Base-by-base conservation (phyloP, 2,797 vertebrate genomes). In the Microcaecilia unicolor region DNA sequence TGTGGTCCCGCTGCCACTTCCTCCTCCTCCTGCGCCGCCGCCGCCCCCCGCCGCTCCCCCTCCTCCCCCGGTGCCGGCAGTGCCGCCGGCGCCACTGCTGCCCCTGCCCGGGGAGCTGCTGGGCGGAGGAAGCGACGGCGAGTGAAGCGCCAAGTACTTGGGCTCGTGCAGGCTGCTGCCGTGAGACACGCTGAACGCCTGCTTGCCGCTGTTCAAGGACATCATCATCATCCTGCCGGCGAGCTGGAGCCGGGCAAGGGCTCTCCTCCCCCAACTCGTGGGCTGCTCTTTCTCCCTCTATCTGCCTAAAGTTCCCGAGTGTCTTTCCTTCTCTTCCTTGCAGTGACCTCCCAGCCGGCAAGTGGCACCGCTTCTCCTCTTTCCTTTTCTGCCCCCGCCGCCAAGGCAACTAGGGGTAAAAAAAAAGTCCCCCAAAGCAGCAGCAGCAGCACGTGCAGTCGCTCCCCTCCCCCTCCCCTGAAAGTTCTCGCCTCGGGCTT, bases 131-230 rank as follows among this genome's bases (percentile, higher is more conserved):
- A 90, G 78, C 10, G 91, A 90, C 48, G 90, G 88, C 41, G 86
- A 85, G 73, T 93, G 91, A 74, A 93, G 72, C 10, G 78, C 75
- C 42, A 90, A 90, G 61, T 93, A 96, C 74, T 96, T 96, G 70
- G 83, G 74, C 52, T 97, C 93, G 69, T 90, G 80, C 79, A 95
- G 78, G 86, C 85, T 84, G 46, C 76, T n/a, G 74, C 68, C 53
- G 74, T 94, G 91, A 18, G 88, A 85, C 92, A 95, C 87, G 63
- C 84, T 76, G 64, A 97, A 97, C 43, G 81, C 79, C 86, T 97
- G 93, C 90, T 97, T 97, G 82, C 82, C 86, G 88, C 89, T 93
- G 84, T 91, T 88, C 81, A 94, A 87, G 68, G 94, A 95, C 93
- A 97, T 97, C 91, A 96, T 97, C 92, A 94, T 96, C 72, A 86